Conservation (phyloP, 37 sponge, comb jelly and placozoan species). For the Petrosia ficiformis region DNA sequence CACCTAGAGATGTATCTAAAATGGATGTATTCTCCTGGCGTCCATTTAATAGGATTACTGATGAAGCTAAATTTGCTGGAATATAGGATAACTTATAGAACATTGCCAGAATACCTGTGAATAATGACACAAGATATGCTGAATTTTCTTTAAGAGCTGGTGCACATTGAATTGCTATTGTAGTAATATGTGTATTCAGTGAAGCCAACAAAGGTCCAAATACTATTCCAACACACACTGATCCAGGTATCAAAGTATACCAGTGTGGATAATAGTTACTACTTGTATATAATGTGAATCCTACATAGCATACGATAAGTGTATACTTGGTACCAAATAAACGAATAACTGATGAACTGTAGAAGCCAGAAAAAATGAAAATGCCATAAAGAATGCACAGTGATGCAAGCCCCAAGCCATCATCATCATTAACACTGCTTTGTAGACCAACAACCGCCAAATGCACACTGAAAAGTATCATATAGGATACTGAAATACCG, state of each 20-base stretch:
- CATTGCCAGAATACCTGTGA: constrained; percentile 28
- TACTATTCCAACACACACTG: constrained; percentile 45
- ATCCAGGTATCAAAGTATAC: constrained; percentile 71
- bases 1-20: background rate
- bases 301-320: background rate
- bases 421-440: too few species aligned
- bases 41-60: constrained; percentile 20
- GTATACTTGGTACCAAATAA: constrained; percentile 24
- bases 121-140: constrained; percentile 12
- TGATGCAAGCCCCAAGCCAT: too few species aligned
- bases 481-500: too few species aligned
- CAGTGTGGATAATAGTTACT: constrained; percentile 67
- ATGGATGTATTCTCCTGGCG: background rate
- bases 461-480: too few species aligned
- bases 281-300: constrained; percentile 4
- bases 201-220: constrained; percentile 58
- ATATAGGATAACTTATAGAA: constrained; percentile 20
- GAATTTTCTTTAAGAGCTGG: constrained; percentile 4
- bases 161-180: constrained; percentile 25
- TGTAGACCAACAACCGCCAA: too few species aligned
- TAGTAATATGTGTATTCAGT: constrained; percentile 18
- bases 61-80: constrained; percentile 37
- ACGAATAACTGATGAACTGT: too few species aligned
- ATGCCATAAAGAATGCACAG: too few species aligned
- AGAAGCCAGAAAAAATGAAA: too few species aligned